Conservation (phyloP, 2,888 invertebrate genomes). For the Listrodromus nycthemerus region DNA sequence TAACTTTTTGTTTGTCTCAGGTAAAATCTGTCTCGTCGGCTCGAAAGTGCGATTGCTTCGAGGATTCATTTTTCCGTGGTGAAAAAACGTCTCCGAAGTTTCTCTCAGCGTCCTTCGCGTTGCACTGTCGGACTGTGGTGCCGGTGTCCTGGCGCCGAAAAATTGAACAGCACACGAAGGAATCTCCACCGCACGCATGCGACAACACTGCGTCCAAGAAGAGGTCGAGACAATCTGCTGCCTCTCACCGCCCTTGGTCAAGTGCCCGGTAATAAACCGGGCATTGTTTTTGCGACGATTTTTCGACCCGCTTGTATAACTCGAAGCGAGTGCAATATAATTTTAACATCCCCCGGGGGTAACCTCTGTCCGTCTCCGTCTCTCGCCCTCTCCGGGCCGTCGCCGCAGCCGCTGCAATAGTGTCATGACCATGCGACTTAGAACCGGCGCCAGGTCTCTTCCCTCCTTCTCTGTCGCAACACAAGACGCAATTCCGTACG, state of each 20-base stretch:
- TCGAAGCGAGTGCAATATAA: slow-evolving; percentile 80
- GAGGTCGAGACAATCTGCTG: slow-evolving; percentile 33
- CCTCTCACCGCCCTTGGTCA: slow-evolving; percentile 5
- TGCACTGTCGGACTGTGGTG: slow-evolving; percentile 26
- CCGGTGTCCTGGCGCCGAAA: slow-evolving; percentile 37
- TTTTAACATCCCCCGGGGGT: slow-evolving; percentile 78
- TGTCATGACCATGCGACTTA: slow-evolving; percentile 65
- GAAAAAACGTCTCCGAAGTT: slow-evolving; percentile 8
- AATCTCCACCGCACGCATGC: slow-evolving; percentile 10
- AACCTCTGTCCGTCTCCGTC: slow-evolving; percentile 7
- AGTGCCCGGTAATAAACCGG: slow-evolving; percentile 78
- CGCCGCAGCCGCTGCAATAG: not conserved
- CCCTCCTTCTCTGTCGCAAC: slow-evolving; percentile 43
- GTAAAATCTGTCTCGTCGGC: not conserved
- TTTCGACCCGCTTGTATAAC: slow-evolving; percentile 77
- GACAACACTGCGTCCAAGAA: slow-evolving; percentile 38
- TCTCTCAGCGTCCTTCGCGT: slow-evolving; percentile 41
- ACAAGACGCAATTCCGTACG: slow-evolving; percentile 24
- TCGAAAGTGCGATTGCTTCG: not conserved
- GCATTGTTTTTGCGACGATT: slow-evolving; percentile 81
- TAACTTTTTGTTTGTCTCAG: too few relatives aligned
- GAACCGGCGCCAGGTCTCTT: slow-evolving; percentile 54
- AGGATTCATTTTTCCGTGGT: not conserved
- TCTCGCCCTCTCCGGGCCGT: slow-evolving; percentile 15
- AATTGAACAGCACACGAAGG: slow-evolving; percentile 1